These are phyloP conservation scores for Gadus chalcogrammus DNA, from an alignment of 2,113 vertebrate genomes.

Conservation along the genomic window DNA sequence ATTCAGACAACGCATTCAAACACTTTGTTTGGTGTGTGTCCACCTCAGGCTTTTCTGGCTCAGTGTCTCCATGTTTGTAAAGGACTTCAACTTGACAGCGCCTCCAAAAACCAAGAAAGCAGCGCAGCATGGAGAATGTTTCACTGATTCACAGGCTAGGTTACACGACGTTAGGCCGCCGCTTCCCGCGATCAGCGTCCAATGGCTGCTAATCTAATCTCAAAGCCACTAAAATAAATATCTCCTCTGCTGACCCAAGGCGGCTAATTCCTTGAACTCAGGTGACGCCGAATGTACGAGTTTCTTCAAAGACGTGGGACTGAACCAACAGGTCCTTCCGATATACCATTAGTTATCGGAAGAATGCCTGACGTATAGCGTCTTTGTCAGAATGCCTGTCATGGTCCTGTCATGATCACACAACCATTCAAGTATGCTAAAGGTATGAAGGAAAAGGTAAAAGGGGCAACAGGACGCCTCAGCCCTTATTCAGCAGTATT, in stretches of 20 bases:
- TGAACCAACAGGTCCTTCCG: conserved; percentile 11
- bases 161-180: conserved; percentile 56
- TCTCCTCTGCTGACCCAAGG: neutral
- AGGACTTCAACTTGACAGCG: conserved; percentile 32
- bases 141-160: conserved; percentile 62
- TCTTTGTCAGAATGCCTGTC: no score
- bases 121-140: neutral
- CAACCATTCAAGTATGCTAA: no score
- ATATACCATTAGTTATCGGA: no score
- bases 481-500: no score
- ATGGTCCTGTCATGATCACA: no score
- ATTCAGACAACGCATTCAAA: no score
- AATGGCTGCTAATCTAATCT: conserved; percentile 55
- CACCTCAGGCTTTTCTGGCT: no score
- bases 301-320: conserved; percentile 20
- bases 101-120: conserved; percentile 16
- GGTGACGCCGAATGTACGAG: conserved; percentile 17
- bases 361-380: no score
- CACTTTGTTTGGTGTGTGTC: no score
- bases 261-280: neutral
- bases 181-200: conserved; percentile 45
- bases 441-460: no score
- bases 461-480: no score
- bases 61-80: no score
- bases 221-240: conserved; percentile 34